Evolutionary conservation across 2,888 invertebrate species (phyloP).

Genomic region (Alcis repandata): DNA sequence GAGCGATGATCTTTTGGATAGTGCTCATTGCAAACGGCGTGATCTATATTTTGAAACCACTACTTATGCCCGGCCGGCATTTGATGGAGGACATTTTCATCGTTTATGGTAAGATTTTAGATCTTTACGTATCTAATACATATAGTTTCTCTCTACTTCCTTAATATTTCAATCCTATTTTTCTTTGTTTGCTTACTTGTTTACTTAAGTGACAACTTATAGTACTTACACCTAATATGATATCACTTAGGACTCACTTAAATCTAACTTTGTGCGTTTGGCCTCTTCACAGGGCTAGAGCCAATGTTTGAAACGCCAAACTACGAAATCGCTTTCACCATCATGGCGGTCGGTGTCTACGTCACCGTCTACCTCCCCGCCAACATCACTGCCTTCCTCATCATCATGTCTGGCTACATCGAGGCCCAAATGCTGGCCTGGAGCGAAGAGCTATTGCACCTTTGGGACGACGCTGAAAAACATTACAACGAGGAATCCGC

Average conservation of each 20-base stretch:
- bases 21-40: conserved; percentile 56
- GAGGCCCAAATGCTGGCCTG: conserved; percentile 68
- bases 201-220: no score
- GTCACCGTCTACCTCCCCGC: conserved; percentile 58
- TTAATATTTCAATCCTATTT: no score
- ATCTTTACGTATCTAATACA: not conserved
- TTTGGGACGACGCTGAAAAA: conserved; percentile 61
- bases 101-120: conserved; percentile 50
- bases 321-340: conserved; percentile 59
- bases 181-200: no score
- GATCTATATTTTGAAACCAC: conserved; percentile 53
- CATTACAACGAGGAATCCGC: conserved; percentile 13
- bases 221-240: no score
- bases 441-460: conserved; percentile 58
- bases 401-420: conserved; percentile 62
- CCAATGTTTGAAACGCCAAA: conserved; percentile 67
- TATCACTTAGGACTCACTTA: not conserved
- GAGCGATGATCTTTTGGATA: conserved; percentile 61
- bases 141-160: no score
- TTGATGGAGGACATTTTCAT: conserved; percentile 57
- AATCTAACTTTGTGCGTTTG: not conserved
- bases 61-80: conserved; percentile 62
- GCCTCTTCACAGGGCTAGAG: conserved; percentile 59
- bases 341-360: conserved; percentile 45
- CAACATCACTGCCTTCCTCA: conserved; percentile 59